Percentiles rank a stretch among this genome's conserved stretches.
Evolutionary conservation across 2,113 vertebrate species (phyloP).

Genomic region (Ageneiosus marmoratus): DNA sequence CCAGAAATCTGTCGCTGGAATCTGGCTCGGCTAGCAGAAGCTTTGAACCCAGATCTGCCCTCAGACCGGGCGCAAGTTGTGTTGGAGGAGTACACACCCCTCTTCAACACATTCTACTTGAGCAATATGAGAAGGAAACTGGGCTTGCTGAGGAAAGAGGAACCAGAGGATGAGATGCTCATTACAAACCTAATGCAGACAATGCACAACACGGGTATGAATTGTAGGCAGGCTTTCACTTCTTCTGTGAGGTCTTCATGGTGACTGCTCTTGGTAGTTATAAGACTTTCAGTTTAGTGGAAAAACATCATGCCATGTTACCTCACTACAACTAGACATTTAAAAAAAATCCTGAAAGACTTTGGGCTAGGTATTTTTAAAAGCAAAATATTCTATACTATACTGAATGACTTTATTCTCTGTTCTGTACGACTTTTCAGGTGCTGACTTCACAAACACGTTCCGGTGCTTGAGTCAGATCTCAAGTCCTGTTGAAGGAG

Average conservation of each 20-base stretch:
- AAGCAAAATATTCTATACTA: not conserved
- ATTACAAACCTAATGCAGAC: slow-evolving; percentile 86
- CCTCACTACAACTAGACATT: not conserved
- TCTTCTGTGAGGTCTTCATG: not conserved
- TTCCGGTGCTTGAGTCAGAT: slow-evolving; percentile 86
- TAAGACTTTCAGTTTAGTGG: not conserved
- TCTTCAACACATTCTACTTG: slow-evolving; percentile 84
- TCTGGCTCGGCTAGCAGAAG: slow-evolving; percentile 88
- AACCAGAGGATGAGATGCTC: slow-evolving; percentile 81
- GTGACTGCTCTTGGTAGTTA: not conserved
- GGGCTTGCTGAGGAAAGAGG: slow-evolving; percentile 79
- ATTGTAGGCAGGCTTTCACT: not conserved
- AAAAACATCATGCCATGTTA: not conserved
- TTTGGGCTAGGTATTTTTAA: not conserved
- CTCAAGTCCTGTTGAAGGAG: slow-evolving; percentile 62
- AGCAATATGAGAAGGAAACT: slow-evolving; percentile 91
- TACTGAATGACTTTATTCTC: not conserved
- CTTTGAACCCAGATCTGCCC: slow-evolving; percentile 86
- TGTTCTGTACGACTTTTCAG: slow-evolving; percentile 64
- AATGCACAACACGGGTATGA: slow-evolving; percentile 87
- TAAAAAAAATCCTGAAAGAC: not conserved
- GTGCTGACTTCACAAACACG: slow-evolving; percentile 94
- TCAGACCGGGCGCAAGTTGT: slow-evolving; percentile 72
- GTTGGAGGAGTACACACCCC: slow-evolving; percentile 80
- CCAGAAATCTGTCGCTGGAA: slow-evolving; percentile 94